Percentiles rank a stretch among this genome's conserved stretches.
These are phyloP conservation scores for Aplocera efformata DNA, from an alignment of 2,888 invertebrate species.

Conservation along the genomic window DNA sequence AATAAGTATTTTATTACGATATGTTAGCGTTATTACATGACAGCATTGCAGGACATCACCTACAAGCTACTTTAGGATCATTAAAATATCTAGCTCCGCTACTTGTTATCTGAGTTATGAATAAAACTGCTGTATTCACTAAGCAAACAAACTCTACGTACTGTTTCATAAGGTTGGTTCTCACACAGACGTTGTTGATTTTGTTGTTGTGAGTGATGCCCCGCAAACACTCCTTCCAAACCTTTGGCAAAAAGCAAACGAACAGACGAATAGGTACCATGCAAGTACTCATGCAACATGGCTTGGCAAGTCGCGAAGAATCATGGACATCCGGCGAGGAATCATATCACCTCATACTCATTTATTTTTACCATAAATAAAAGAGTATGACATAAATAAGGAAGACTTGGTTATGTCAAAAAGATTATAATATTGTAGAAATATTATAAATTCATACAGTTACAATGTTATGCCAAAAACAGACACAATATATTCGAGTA, in stretches of 20 bases:
- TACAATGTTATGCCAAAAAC: too few relatives aligned
- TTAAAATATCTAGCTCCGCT: constrained; percentile 1
- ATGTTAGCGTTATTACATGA: background rate
- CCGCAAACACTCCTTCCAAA: constrained; percentile 95
- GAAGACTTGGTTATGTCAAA: too few relatives aligned
- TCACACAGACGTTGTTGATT: constrained; percentile 96
- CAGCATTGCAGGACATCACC: constrained; percentile 2
- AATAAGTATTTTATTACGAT: too few relatives aligned
- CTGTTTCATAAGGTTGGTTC: constrained; percentile 98
- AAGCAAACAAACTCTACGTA: constrained; percentile 81
- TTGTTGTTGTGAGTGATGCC: constrained; percentile 97
- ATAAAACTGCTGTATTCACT: background rate
- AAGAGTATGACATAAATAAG: too few relatives aligned
- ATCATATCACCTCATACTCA: too few relatives aligned
- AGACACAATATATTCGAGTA: too few relatives aligned
- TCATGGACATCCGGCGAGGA: too few relatives aligned
- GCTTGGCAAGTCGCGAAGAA: constrained; percentile 41
- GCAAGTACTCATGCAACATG: constrained; percentile 30
- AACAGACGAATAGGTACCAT: constrained; percentile 43
- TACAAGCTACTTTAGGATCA: background rate
- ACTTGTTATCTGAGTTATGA: too few relatives aligned
- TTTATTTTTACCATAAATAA: too few relatives aligned
- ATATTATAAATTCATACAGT: too few relatives aligned
- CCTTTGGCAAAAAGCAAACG: constrained; percentile 78
- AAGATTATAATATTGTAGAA: too few relatives aligned